A percentile compares a stretch with the other conserved stretches of the same genome.
Evolutionary conservation across 2,797 vertebrate genomes (phyloP).

Genomic region (Myripristis jacobus): DNA sequence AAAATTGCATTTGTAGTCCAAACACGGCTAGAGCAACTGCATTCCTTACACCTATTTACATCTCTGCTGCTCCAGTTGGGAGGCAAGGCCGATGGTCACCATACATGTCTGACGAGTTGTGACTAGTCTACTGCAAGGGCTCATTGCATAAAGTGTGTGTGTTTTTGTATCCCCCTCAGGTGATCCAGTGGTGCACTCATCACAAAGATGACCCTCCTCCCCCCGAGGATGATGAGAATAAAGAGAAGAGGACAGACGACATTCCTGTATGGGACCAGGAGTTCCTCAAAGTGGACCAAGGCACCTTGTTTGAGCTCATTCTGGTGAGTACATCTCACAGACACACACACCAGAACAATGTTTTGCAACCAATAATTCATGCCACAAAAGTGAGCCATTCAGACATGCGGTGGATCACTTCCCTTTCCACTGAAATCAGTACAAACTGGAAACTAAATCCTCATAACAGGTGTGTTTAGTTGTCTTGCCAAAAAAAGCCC

Average conservation of each 20-base stretch:
- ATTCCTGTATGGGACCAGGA: slow-evolving; percentile 99
- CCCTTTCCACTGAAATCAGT: no score
- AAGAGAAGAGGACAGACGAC: slow-evolving; percentile 98
- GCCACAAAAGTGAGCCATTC: neutral
- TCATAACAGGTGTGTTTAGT: no score
- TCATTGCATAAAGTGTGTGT: neutral
- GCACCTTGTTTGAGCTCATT: slow-evolving; percentile 98
- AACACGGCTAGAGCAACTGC: neutral
- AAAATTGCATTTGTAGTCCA: neutral
- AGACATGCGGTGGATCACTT: no score
- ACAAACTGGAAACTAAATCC: no score
- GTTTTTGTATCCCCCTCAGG: slow-evolving; percentile 76
- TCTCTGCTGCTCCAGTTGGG: neutral
- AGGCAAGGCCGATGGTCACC: neutral
- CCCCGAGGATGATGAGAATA: slow-evolving; percentile 99
- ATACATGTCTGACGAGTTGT: neutral
- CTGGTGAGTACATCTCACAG: slow-evolving; percentile 84
- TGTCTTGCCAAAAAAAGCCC: no score
- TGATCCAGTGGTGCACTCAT: slow-evolving; percentile 99
- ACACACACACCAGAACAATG: neutral
- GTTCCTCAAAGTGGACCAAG: slow-evolving; percentile 99
- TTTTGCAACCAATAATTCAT: neutral
- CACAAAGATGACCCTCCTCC: slow-evolving; percentile 99
- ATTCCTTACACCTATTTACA: neutral
- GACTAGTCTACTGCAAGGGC: neutral